Percentiles rank a stretch among this genome's conserved stretches.
Conservation (phyloP, 2,888 invertebrate species). For the Penaeus monodon region DNA sequence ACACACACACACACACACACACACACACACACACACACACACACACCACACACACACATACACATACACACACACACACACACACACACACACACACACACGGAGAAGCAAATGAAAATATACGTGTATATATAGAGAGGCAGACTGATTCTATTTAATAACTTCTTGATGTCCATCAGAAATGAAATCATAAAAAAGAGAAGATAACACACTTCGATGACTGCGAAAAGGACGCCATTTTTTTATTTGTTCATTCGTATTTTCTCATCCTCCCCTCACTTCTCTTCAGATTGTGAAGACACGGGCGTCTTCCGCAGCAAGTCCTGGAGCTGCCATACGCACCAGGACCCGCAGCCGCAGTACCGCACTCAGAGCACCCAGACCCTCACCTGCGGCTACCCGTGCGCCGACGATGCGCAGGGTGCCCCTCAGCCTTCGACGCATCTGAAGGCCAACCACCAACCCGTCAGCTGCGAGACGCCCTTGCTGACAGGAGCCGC, state of each 20-base stretch:
- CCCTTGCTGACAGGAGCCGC: neutral
- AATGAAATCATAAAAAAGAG: neutral
- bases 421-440: too few species aligned
- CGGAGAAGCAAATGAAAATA: too few species aligned
- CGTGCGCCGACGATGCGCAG: too few species aligned
- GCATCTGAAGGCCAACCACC: neutral
- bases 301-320: neutral
- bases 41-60: too few species aligned
- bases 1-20: too few species aligned
- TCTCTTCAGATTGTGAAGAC: conserved; percentile 1
- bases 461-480: neutral
- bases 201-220: neutral
- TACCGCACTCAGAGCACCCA: conserved; percentile 36
- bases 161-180: too few species aligned
- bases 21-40: too few species aligned
- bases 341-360: neutral
- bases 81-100: too few species aligned
- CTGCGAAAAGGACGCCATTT: neutral
- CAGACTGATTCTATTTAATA: too few species aligned
- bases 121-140: too few species aligned
- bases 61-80: too few species aligned
- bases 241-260: neutral
- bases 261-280: neutral
- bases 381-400: conserved; percentile 16
- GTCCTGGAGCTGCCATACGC: conserved; percentile 25